Base-by-base conservation (phyloP, 2,797 vertebrate genomes). In the Syndactyla subalaris region DNA sequence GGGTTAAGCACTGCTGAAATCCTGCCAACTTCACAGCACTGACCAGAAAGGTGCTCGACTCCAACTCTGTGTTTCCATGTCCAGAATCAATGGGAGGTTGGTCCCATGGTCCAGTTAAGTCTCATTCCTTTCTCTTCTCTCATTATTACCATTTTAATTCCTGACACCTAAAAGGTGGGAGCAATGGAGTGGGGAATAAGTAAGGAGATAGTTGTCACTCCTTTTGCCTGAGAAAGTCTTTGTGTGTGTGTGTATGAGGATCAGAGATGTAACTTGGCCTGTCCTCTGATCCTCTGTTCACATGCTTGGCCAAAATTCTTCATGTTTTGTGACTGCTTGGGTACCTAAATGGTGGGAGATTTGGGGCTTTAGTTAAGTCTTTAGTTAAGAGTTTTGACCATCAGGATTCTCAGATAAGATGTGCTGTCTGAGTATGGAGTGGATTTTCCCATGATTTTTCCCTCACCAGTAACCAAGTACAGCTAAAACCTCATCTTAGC, bases 141-240 rank as follows among this genome's bases (percentile, higher is more conserved):
- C 65, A 30, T 8, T 27, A 6, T 10, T 15, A 5, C 8, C 0
- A 26, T 39, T 55, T 71, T 18, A 27, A 75, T 71, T 73, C 81
- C 46, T 58, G 86, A 54, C 23, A 54, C 46, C 16, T 38, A 10
- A 23, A 26, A 62, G 51, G 74, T 7, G 4, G 73, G 63, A 81
- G 48, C 36, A 66, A 12, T 5, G 38, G 41, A 4, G 9, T 68
- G 45, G 39, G 39, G 29, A 36, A 27, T 12, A 24, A 14, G 6
- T 4, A 18, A 77, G 67, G 43, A 66, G 4, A 14, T 7, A 61
- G 7, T 4, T 7, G 41, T 61, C 3, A 0, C 3, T 57, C 8
- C 7, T 84, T 49, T n/a, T 51, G 6, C n/a, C 41, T 45, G 29
- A 68, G 7, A 5, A 54, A 58, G 70, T 7, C 49, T 36, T 0